These are phyloP conservation scores for Pipistrellus pipistrellus DNA, from an alignment of 2,797 vertebrate species.

Conservation along the genomic window DNA sequence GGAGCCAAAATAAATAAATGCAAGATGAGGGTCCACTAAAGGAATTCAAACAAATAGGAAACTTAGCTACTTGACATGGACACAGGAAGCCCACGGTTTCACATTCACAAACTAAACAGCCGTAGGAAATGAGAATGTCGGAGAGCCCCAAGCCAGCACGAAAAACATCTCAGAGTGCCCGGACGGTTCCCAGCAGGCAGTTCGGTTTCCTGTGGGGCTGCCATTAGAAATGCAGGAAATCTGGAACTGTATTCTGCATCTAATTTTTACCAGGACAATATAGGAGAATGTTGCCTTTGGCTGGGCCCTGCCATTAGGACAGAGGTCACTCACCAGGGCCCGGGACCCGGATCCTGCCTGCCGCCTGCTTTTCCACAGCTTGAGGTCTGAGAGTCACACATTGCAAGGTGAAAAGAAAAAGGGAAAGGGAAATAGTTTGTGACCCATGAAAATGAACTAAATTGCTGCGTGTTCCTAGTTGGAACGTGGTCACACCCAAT, in stretches of 20 bases:
- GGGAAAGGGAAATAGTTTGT: not conserved
- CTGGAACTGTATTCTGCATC: conserved; percentile 10
- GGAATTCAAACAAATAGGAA: conserved; percentile 72
- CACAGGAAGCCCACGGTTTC: conserved; percentile 68
- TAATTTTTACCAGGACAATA: not conserved
- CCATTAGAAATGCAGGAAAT: conserved; percentile 69
- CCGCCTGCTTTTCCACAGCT: not conserved
- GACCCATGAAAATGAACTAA: not conserved
- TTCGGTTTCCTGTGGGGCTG: conserved; percentile 55
- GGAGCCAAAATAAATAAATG: conserved; percentile 69
- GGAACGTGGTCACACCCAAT: not conserved
- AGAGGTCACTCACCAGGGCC: not conserved
- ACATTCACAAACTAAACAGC: conserved; percentile 52
- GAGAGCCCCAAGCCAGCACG: not conserved
- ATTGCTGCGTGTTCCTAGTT: not conserved
- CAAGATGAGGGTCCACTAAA: conserved; percentile 47
- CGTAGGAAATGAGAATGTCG: conserved; percentile 57
- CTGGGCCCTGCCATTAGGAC: not conserved
- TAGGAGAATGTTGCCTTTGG: conserved; percentile 21
- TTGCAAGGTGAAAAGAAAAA: conserved; percentile 9
- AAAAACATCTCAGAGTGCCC: conserved; percentile 16
- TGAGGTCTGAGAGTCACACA: not conserved
- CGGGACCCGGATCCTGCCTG: not conserved
- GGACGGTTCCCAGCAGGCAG: not conserved
- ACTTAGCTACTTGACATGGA: conserved; percentile 60